Base-by-base conservation (phyloP, 2,113 vertebrate species). In the Hemichromis elongatus region DNA sequence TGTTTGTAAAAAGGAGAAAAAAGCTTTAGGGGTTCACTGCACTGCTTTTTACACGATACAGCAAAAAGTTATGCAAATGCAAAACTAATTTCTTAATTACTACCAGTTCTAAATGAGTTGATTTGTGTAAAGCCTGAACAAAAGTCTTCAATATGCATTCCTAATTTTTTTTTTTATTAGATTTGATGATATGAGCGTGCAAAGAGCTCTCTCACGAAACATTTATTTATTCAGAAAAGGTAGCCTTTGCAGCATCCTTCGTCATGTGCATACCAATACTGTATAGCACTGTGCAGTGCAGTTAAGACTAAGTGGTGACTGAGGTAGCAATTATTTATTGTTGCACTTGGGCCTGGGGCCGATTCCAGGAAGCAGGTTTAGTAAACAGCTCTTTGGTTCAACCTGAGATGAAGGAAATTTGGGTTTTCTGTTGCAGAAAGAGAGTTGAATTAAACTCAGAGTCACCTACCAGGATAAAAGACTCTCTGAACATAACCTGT, bases 81-180 rank as follows among this genome's bases (percentile, higher is more conserved):
- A 63, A 82, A 54, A 82, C 81, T 66, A 68, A 68, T 82, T 88
- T 68, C 79, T 93, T 88, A 86, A 75, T 89, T 85, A 88, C 33
- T 84, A 91, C 10, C 45, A 75, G 16, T 0, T 30, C 0, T 28
- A 47, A 47, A 14, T 83, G 84, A 86, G 79, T 53, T 66, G 79
- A 78, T 83, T 42, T 81, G 56, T 56, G 45, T 56, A 56, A 24
- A 37, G 80, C 53, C 57, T 10, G 21, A 37, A 79, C 28, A 78
- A 54, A 88, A 83, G 47, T 24, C 30, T 80, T 75, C 59, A 30
- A 30, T 47, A 16, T 77, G 77, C 59, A 59, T 45, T 53, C 53
- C 73, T 66, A 66, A 66, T 66, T 24, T 63, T 2, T 21, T 47
- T 10, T 47, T 47, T 6, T 5, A 47, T 47, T 70, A 70, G 24